Base-by-base conservation (phyloP, 2,797 vertebrate species). In the Avahi laniger region DNA sequence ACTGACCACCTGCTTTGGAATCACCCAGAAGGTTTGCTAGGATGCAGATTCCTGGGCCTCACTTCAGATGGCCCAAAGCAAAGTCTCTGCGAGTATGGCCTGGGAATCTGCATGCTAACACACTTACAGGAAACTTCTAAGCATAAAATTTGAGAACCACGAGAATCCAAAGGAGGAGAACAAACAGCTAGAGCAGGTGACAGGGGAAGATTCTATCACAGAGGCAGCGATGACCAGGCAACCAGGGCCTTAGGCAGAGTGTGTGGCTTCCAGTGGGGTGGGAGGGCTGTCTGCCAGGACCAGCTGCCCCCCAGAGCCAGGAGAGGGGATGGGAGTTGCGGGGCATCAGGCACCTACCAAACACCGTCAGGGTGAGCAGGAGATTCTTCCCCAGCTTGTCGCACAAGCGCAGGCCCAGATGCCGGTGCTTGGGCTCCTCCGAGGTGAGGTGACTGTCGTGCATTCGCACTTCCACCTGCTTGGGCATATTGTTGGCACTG, bases 401-500 rank as follows among this genome's bases (percentile, higher is more conserved):
- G 92, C 99, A 99, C 93, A 99, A 81, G 96, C 98, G 98, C 97
- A 98, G 98, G 98, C 99, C 99, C 97, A 99, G 98, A 98, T 98
- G 98, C 96, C 98, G 98, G 97, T 98, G 99, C 98, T 46, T 99
- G 97, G 98, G 97, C 92, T 99, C 99, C 38, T 98, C 98, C 2
- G 99, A 99, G 97, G 98, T 99, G 98, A 99, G 99, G 94, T 99
- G 99, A 97, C 99, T 99, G 98, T 99, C 99, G 0, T 99, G 99
- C 99, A 99, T 99, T 97, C 99, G 99, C 96, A 99, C 99, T 98
- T 99, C 99, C 96, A 99, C 99, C 99, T 99, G 99, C 99, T 99
- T 99, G 98, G 99, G 99, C 99, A 99, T 99, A 97, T 98, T 99
- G 99, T 99, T 99, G 99, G 99, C 99, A 99, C 99, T 99, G 94